Evolutionary conservation across 2,797 vertebrate species (phyloP).

Genomic region (Rhynchotus rufescens): DNA sequence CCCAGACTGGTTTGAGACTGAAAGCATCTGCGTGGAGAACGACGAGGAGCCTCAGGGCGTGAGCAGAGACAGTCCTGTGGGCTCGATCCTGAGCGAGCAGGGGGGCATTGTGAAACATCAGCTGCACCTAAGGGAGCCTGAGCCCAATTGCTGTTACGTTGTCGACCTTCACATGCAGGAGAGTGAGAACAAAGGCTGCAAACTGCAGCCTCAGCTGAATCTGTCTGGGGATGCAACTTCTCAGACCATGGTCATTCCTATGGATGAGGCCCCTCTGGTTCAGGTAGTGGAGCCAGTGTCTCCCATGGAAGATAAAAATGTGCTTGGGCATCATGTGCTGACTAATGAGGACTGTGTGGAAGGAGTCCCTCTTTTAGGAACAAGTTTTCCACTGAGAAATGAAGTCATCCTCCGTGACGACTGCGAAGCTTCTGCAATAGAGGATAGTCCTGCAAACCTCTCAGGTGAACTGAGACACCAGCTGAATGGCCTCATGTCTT

Average conservation of each 20-base stretch:
- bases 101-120: constrained; percentile 67
- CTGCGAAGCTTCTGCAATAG: background rate
- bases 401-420: constrained; percentile 15
- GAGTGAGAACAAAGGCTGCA: background rate
- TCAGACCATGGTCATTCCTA: constrained; percentile 26
- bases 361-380: constrained; percentile 65
- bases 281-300: constrained; percentile 42
- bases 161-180: background rate
- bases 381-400: constrained; percentile 41
- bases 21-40: constrained; percentile 74
- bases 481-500: constrained; percentile 63
- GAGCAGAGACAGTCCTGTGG: constrained; percentile 61
- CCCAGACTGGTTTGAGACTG: constrained; percentile 90
- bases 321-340: constrained; percentile 36
- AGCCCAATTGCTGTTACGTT: background rate
- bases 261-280: background rate
- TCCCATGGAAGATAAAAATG: background rate
- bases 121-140: constrained; percentile 58
- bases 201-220: constrained; percentile 50
- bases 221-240: background rate
- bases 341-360: constrained; percentile 43
- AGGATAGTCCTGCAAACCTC: constrained; percentile 2
- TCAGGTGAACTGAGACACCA: constrained; percentile 24
- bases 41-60: constrained; percentile 76
- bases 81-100: background rate